These are phyloP conservation scores for Uloborus diversus DNA, from an alignment of 1,140 invertebrate genomes.

Conservation along the genomic window DNA sequence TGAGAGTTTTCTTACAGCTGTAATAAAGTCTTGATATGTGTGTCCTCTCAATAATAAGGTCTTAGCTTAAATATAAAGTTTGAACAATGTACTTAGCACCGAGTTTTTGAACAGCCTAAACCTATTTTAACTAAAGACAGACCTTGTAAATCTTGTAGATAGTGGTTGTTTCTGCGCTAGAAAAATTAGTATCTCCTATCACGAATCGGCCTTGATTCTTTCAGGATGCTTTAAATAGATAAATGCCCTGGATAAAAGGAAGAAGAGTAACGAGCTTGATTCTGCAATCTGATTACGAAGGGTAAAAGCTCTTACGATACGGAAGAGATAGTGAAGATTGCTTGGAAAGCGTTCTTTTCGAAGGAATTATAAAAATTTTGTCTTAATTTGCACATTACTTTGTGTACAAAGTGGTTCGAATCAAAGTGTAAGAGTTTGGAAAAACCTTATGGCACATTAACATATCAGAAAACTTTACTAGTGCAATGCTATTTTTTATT, in stretches of 20 bases:
- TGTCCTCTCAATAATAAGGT: no score
- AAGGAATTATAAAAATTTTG: slow-evolving; percentile 7
- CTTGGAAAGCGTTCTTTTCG: neutral
- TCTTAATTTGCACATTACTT: neutral
- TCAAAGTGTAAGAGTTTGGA: neutral
- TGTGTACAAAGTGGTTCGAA: neutral
- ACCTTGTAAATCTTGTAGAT: neutral
- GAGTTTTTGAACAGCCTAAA: no score
- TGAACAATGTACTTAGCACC: no score
- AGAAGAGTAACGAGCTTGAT: neutral
- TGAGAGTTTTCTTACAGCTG: no score
- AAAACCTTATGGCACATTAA: neutral
- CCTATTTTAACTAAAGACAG: no score
- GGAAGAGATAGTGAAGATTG: slow-evolving; percentile 6
- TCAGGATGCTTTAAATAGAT: slow-evolving; percentile 26
- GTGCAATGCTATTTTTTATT: neutral
- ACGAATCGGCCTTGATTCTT: neutral
- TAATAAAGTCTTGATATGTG: no score
- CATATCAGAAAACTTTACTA: neutral
- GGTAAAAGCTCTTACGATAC: neutral
- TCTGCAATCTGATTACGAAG: slow-evolving; percentile 2
- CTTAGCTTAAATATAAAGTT: no score
- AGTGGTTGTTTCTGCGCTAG: neutral
- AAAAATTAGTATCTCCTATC: neutral
- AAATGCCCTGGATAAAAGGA: slow-evolving; percentile 20